phyloP scores from a whole-genome alignment of 2,113 vertebrate genomes.

The Thryonomys swinderianus region DNA sequence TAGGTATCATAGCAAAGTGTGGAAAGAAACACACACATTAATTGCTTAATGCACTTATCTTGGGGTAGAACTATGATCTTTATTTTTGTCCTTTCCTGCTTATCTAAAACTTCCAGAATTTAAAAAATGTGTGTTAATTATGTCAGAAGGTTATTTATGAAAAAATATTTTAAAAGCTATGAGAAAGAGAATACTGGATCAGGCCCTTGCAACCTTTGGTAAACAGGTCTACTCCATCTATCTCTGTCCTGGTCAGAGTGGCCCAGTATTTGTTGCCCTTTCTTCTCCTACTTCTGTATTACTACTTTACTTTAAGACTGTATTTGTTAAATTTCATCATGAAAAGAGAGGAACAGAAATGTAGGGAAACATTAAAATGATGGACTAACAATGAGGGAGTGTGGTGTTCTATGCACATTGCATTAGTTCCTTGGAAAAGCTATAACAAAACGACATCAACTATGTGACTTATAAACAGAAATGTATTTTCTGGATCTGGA shows the following conservation, averaged over 20 bases:
- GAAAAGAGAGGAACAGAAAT: neutral
- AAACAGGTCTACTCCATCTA: neutral
- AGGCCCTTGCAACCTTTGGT: neutral
- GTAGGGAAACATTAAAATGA: neutral
- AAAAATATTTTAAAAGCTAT: neutral
- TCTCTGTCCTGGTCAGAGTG: neutral
- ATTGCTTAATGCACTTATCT: neutral
- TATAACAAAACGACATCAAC: neutral
- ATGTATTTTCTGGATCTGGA: neutral
- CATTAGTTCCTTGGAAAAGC: neutral
- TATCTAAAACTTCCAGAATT: neutral
- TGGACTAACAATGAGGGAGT: neutral
- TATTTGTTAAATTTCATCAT: neutral
- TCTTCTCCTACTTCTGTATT: neutral
- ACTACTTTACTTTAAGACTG: neutral
- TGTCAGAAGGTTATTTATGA: neutral
- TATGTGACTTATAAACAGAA: neutral
- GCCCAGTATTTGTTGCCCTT: neutral
- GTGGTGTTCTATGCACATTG: neutral
- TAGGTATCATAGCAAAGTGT: too few species aligned
- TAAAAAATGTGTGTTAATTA: neutral
- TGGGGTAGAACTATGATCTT: neutral
- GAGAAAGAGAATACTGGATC: neutral
- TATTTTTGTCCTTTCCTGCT: neutral
- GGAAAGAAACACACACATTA: neutral